Conservation (phyloP, 92 coral and sea anemone genomes). For the Porites rus region DNA sequence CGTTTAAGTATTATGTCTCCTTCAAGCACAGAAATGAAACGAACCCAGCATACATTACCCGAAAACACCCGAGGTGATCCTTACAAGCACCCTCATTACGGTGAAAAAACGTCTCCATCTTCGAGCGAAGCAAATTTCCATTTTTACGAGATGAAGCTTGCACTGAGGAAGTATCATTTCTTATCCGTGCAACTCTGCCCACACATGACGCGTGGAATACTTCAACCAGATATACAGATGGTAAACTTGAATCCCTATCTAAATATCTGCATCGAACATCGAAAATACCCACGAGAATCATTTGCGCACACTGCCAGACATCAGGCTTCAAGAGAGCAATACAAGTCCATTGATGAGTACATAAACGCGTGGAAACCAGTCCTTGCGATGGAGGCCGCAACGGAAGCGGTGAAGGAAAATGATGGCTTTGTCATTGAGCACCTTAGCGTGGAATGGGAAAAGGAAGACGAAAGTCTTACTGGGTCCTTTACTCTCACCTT, state of each 20-base stretch:
- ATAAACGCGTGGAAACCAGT: constrained; percentile 83
- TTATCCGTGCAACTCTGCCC: constrained; percentile 77
- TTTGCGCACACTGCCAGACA: constrained; percentile 75
- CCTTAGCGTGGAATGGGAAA: constrained; percentile 45
- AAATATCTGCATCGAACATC: constrained; percentile 90
- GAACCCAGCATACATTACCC: neutral
- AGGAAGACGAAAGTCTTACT: neutral
- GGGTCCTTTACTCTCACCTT: constrained; percentile 50
- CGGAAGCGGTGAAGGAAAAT: constrained; percentile 77
- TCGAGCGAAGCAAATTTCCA: constrained; percentile 52
- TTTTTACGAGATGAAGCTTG: constrained; percentile 58
- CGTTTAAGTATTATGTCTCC: neutral
- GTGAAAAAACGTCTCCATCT: neutral
- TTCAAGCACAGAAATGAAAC: neutral
- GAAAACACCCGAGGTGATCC: neutral
- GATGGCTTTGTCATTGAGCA: constrained; percentile 74
- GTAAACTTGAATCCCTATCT: constrained; percentile 72
- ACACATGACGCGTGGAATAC: constrained; percentile 66
- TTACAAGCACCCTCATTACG: constrained; percentile 64
- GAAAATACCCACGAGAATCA: constrained; percentile 72
- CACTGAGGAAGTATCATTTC: constrained; percentile 67
- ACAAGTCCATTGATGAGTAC: constrained; percentile 65
- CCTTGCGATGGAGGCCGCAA: constrained; percentile 89
- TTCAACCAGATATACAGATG: constrained; percentile 84
- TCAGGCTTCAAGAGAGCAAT: constrained; percentile 63